Evolutionary conservation across 2,113 vertebrate genomes (phyloP), one percentile per base, ranked within the genome.

Genomic region (Zapus hudsonius): DNA sequence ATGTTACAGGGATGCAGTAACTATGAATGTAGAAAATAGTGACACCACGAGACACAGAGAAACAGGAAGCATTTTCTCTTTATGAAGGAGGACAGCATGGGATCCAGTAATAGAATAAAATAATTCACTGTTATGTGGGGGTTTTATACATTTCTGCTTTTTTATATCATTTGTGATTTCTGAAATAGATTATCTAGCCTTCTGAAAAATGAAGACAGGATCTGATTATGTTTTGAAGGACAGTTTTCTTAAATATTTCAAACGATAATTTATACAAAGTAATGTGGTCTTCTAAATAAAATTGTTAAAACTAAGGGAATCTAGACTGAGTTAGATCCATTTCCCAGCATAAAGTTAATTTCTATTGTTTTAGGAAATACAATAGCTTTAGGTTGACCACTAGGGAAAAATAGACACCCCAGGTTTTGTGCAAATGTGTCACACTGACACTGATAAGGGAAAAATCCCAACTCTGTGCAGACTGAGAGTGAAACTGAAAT

Each of bases 401-500:
- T 87, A 91, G 76, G 67, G 44, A 40, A 76, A 87, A 90, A 74
- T 89, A 38, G 66, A 96, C 75, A 84, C 52, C 81, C n/a, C 33
- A 31, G 0, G 19, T 15, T 52, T 31, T 25, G 44, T 42, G 91
- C 84, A 96, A 74, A 97, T 97, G 64, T 95, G 84, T 97, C 96
- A 93, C 6, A 73, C 44, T 95, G 96, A 93, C 97, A 93, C 33
- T 36, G 74, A 95, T 75, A 82, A 94, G 27, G 95, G 94, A 84
- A 89, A 97, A 95, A 91, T 79, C 85, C 95, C 86, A 95, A 89
- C 94, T 96, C 72, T 61, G 44, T 29, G 84, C 44, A 96, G 90
- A 96, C 94, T 97, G 93, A 97, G 90, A 90, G 91, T 94, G 87
- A 97, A 96, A 95, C 94, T 93, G 59, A 86, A 86, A 76, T 40